Evolutionary conservation across 1,140 invertebrate genomes (phyloP).

Genomic region (Probaryconus sp.): DNA sequence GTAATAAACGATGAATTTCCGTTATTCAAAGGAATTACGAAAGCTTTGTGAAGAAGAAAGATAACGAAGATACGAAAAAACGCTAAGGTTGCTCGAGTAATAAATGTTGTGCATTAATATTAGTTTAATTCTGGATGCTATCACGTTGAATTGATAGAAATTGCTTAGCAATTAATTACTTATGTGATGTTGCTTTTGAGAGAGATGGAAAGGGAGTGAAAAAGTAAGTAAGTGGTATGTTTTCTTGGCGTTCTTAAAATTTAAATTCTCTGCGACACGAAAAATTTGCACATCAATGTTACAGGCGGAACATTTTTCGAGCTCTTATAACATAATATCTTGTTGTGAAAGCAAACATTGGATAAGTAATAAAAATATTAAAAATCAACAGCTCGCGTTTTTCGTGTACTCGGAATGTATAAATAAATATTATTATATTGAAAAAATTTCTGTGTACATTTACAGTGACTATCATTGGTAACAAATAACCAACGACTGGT

Average conservation of each 20-base stretch:
- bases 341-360: no score
- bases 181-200: no score
- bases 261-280: conserved; percentile 14
- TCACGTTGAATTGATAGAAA: neutral
- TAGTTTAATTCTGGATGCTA: conserved; percentile 23
- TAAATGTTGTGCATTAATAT: conserved; percentile 29
- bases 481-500: no score
- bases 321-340: no score
- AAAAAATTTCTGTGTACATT: no score
- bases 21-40: conserved; percentile 37
- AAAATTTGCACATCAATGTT: conserved; percentile 5
- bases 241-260: conserved; percentile 13
- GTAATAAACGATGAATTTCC: conserved; percentile 35
- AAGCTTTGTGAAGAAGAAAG: conserved; percentile 25
- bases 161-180: neutral
- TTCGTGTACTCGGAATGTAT: no score
- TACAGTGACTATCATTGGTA: no score
- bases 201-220: neutral
- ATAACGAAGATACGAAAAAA: conserved; percentile 29
- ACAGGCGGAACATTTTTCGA: conserved; percentile 1
- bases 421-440: no score
- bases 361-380: no score
- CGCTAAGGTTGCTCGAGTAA: conserved; percentile 21
- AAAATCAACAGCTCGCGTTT: no score
- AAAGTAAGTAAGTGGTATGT: conserved; percentile 22